Percentiles rank a stretch among this genome's conserved stretches.
Evolutionary conservation across 2,888 invertebrate species (phyloP).

Genomic region (Drosophila eohydei): DNA sequence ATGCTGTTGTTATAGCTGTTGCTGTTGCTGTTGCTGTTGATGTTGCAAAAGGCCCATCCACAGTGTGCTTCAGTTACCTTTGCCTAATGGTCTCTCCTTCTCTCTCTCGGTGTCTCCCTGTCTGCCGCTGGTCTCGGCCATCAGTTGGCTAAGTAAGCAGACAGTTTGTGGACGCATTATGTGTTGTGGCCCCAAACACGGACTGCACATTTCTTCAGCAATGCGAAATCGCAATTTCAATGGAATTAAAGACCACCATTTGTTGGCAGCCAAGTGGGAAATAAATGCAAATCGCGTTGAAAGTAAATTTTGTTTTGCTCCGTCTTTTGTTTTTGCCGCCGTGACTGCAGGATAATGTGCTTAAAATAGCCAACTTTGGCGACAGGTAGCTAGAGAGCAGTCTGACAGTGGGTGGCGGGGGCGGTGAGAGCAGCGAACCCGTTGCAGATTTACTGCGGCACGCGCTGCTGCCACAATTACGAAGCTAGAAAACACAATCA

Average conservation of each 20-base stretch:
- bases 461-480: slow-evolving; percentile 54
- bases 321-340: slow-evolving; percentile 13
- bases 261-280: slow-evolving; percentile 37
- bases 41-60: slow-evolving; percentile 3
- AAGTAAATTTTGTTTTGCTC: slow-evolving; percentile 65
- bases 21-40: slow-evolving; percentile 6
- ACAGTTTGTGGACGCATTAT: slow-evolving; percentile 62
- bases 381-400: slow-evolving; percentile 56
- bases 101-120: not conserved
- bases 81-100: slow-evolving; percentile 55
- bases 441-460: slow-evolving; percentile 39
- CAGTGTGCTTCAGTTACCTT: slow-evolving; percentile 31
- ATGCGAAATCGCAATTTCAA: slow-evolving; percentile 58
- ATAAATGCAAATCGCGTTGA: slow-evolving; percentile 80
- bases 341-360: slow-evolving; percentile 68
- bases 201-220: slow-evolving; percentile 48
- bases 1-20: slow-evolving; percentile 33
- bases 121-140: slow-evolving; percentile 9
- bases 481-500: slow-evolving; percentile 68
- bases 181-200: slow-evolving; percentile 42
- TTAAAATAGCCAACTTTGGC: slow-evolving; percentile 62
- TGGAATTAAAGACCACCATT: slow-evolving; percentile 63
- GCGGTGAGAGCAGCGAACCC: not conserved
- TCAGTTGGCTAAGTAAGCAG: slow-evolving; percentile 65
- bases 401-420: not conserved